phyloP scores from a whole-genome alignment of 2,113 vertebrate species.

The Xerus inauris region DNA sequence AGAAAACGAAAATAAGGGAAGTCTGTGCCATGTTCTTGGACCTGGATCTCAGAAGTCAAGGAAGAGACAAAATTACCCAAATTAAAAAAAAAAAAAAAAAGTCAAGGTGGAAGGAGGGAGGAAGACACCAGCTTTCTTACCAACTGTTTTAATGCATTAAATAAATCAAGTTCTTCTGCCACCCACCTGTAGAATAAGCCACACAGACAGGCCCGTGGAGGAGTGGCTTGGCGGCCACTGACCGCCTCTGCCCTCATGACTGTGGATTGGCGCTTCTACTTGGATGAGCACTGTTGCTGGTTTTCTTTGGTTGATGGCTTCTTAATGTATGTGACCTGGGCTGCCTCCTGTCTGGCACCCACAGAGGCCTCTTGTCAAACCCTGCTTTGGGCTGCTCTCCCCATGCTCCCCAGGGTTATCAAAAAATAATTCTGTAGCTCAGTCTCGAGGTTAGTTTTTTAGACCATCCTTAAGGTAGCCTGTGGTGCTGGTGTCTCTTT shows the following conservation, averaged over 20 bases:
- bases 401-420: not conserved
- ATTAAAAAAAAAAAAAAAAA: not conserved
- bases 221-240: not conserved
- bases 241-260: not conserved
- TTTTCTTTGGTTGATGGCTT: not conserved
- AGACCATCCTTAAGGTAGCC: not conserved
- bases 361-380: not conserved
- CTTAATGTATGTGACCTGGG: not conserved
- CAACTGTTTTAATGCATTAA: not conserved
- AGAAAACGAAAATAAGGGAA: not conserved
- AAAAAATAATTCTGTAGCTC: not conserved
- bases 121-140: not conserved
- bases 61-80: not conserved
- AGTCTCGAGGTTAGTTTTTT: not conserved
- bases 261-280: not conserved
- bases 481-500: not conserved
- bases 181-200: not conserved
- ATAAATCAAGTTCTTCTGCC: not conserved
- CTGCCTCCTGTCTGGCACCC: not conserved
- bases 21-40: not conserved
- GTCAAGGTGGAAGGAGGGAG: not conserved
- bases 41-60: not conserved
- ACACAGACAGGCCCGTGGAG: fast-evolving
- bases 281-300: not conserved
- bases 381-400: not conserved